Percentiles rank a stretch among this genome's conserved stretches.
phyloP scores from a whole-genome alignment of 1,140 invertebrate species.

The Euura lappo region DNA sequence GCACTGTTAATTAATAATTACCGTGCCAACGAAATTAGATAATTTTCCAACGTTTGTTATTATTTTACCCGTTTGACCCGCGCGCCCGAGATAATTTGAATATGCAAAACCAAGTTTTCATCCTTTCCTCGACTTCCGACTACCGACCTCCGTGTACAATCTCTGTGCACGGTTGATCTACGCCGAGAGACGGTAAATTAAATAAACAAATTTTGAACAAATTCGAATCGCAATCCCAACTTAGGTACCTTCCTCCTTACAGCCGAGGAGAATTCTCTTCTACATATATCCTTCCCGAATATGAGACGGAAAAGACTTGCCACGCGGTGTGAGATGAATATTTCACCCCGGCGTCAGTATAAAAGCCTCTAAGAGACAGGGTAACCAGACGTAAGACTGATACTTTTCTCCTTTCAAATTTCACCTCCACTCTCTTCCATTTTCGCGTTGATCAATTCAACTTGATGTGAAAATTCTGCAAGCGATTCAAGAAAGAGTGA shows the following conservation, averaged over 20 bases:
- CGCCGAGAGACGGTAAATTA: neutral
- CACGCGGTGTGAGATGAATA: neutral
- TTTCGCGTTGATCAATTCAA: neutral
- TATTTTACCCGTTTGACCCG: slow-evolving; percentile 1
- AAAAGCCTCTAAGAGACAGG: neutral
- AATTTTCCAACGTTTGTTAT: slow-evolving; percentile 3
- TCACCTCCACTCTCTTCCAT: neutral
- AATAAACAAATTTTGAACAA: neutral
- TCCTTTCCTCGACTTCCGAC: neutral
- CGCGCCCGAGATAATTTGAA: slow-evolving; percentile 3
- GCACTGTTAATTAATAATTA: slow-evolving; percentile 1
- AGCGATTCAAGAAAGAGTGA: too few species aligned
- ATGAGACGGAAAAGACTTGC: neutral
- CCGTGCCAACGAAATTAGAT: neutral
- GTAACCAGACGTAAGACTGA: neutral
- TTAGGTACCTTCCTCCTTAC: neutral
- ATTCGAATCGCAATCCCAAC: neutral
- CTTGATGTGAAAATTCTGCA: neutral
- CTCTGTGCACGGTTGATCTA: neutral
- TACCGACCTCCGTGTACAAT: neutral
- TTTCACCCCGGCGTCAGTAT: too few species aligned
- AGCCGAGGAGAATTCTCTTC: neutral
- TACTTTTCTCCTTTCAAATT: neutral
- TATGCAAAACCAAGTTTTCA: neutral
- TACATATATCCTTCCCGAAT: neutral